These are phyloP conservation scores for Ara ararauna DNA, from an alignment of 2,797 vertebrate genomes.

Conservation along the genomic window DNA sequence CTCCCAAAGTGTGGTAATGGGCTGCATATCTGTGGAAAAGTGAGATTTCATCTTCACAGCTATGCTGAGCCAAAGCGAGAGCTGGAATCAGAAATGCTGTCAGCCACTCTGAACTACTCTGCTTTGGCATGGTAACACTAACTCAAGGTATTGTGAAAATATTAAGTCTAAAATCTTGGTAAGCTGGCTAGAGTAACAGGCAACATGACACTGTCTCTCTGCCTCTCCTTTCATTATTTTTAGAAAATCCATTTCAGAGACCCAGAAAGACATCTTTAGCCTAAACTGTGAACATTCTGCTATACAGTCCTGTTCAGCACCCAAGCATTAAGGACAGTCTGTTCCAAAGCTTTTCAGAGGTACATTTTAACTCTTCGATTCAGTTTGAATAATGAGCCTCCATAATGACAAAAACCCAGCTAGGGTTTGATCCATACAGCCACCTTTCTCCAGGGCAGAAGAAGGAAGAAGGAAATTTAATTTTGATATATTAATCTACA, in stretches of 20 bases:
- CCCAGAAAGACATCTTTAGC: background rate
- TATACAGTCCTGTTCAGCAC: background rate
- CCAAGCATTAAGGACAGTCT: background rate
- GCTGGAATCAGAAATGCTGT: background rate
- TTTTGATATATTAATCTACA: background rate
- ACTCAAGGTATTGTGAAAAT: constrained; percentile 46
- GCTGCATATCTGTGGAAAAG: background rate
- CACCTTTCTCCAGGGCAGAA: background rate
- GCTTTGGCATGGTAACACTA: background rate
- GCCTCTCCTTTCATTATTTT: background rate
- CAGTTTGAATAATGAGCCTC: background rate
- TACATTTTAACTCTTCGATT: background rate
- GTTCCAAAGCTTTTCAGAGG: background rate
- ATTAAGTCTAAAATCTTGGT: constrained; percentile 7
- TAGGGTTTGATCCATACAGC: background rate
- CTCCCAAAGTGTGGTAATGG: background rate
- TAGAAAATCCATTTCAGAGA: background rate
- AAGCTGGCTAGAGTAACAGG: background rate
- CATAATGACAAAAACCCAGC: background rate
- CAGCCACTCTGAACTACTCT: background rate
- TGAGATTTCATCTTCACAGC: constrained; percentile 34
- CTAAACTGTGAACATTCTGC: background rate
- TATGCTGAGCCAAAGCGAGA: background rate
- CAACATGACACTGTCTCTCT: background rate
- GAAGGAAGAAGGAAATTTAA: background rate